Evolutionary conservation across 2,797 vertebrate genomes (phyloP).

Genomic region (Prionace glauca): DNA sequence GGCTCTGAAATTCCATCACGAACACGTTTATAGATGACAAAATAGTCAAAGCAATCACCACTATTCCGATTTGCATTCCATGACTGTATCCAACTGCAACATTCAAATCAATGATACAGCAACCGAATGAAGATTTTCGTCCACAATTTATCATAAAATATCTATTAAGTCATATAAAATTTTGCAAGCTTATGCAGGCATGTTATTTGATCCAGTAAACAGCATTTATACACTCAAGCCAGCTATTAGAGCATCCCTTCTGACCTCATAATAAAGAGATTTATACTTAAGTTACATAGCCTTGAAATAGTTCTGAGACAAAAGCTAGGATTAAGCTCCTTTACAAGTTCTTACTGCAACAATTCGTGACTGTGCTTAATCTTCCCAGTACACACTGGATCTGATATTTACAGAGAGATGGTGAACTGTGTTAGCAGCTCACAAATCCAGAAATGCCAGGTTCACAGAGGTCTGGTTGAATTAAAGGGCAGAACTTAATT

Average conservation of each 20-base stretch:
- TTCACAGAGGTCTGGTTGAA: not conserved
- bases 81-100: not conserved
- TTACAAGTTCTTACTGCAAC: not conserved
- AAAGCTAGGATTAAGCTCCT: not conserved
- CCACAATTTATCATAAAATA: not conserved
- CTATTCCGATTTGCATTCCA: not conserved
- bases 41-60: not conserved
- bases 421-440: not conserved
- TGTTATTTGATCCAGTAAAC: not conserved
- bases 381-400: not conserved
- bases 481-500: not conserved
- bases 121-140: not conserved
- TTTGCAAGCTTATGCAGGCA: not conserved
- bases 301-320: not conserved
- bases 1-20: not conserved
- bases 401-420: not conserved
- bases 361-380: not conserved
- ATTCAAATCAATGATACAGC: not conserved
- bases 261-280: not conserved
- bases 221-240: not conserved
- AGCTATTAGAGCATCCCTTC: not conserved
- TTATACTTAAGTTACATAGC: not conserved
- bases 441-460: not conserved
- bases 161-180: not conserved
- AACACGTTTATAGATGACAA: not conserved